Evolutionary conservation across 2,113 vertebrate species (phyloP).

Genomic region (Saccopteryx bilineata): DNA sequence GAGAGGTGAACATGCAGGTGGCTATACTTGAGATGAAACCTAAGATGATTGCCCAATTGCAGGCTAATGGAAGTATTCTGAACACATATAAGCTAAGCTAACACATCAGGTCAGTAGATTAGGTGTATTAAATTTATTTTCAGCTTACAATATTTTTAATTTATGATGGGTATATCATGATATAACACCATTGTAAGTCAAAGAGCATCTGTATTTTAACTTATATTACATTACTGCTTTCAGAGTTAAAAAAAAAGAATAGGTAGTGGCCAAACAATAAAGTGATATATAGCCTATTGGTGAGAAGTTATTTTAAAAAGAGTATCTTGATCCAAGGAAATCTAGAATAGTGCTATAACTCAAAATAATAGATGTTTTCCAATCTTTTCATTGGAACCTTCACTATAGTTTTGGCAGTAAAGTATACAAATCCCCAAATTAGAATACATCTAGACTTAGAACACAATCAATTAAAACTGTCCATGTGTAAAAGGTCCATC

Average conservation of each 20-base stretch:
- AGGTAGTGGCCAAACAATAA: background rate
- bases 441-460: background rate
- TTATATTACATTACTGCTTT: constrained; percentile 32
- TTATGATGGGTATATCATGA: background rate
- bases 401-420: background rate
- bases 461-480: background rate
- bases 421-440: background rate
- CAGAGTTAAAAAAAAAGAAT: background rate
- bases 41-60: background rate
- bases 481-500: background rate
- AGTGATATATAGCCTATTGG: background rate
- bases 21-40: background rate
- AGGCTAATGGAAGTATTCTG: background rate
- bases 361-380: background rate
- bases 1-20: background rate
- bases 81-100: background rate
- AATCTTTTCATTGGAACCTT: background rate
- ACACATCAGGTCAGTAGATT: background rate
- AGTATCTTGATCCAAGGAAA: background rate
- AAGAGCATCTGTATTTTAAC: background rate
- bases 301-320: background rate
- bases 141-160: background rate
- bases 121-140: background rate
- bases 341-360: background rate
- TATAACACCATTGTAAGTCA: background rate